Conservation (phyloP, 1,140 invertebrate genomes). For the Pomphorhynchus laevis region DNA sequence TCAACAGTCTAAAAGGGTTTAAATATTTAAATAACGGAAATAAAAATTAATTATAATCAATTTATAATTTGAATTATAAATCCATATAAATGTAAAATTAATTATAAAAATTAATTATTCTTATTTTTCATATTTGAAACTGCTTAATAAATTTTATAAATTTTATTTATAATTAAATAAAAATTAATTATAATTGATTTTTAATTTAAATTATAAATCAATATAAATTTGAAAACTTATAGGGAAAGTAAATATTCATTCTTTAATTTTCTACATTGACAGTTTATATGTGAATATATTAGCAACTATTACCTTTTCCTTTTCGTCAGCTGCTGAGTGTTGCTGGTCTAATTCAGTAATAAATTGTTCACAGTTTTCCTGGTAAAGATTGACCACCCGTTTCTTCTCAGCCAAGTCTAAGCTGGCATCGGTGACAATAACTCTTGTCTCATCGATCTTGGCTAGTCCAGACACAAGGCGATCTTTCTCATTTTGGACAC, state of each 20-base stretch:
- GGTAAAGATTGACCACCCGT: slow-evolving; percentile 31
- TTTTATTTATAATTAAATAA: too few relatives aligned
- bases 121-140: too few relatives aligned
- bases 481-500: too few relatives aligned
- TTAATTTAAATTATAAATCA: too few relatives aligned
- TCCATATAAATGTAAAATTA: too few relatives aligned
- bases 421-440: slow-evolving; percentile 34
- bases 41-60: too few relatives aligned
- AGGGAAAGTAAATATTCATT: too few relatives aligned
- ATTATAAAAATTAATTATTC: too few relatives aligned
- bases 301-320: slow-evolving; percentile 21
- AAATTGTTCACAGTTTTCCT: slow-evolving; percentile 34
- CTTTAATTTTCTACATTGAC: slow-evolving; percentile 19
- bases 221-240: too few relatives aligned
- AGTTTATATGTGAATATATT: slow-evolving; percentile 3
- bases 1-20: slow-evolving; percentile 24
- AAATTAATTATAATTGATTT: too few relatives aligned
- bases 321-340: slow-evolving; percentile 38
- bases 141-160: too few relatives aligned
- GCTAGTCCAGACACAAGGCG: slow-evolving; percentile 30
- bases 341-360: slow-evolving; percentile 35
- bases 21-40: slow-evolving; percentile 14
- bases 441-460: slow-evolving; percentile 35
- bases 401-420: slow-evolving; percentile 38
- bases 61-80: too few relatives aligned